phyloP scores from a whole-genome alignment of 35 echinoderm and acorn worm species.

The Apostichopus parvimensis region DNA sequence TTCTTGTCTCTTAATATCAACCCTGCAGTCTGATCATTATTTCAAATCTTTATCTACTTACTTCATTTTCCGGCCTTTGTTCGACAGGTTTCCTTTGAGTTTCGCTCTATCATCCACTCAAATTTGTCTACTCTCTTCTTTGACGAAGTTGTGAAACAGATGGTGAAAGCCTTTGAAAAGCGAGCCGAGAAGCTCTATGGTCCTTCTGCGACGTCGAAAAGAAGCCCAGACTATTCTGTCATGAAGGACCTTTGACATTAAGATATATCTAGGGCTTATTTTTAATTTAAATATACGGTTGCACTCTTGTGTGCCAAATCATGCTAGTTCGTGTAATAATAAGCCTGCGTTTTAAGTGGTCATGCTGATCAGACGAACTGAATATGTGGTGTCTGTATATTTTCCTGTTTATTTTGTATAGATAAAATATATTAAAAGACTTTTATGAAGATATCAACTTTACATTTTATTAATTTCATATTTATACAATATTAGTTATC shows the following conservation, averaged over 20 bases:
- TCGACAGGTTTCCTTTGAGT: slow-evolving; percentile 92
- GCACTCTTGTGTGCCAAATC: not conserved
- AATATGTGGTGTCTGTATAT: no score
- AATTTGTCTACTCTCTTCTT: slow-evolving; percentile 88
- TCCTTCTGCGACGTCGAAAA: slow-evolving; percentile 45
- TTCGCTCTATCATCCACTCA: slow-evolving; percentile 90
- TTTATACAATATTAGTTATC: no score
- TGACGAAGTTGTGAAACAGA: slow-evolving; percentile 99
- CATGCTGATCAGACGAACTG: no score
- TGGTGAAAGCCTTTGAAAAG: slow-evolving; percentile 95
- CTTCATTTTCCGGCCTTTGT: no score
- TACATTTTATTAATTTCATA: no score
- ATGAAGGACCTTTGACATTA: slow-evolving; percentile 44
- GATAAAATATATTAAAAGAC: no score
- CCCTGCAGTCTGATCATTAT: no score
- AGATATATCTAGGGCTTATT: not conserved
- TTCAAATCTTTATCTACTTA: no score
- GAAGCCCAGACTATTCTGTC: not conserved
- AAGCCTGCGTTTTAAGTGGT: no score
- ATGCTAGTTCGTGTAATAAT: not conserved
- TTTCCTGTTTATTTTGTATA: no score
- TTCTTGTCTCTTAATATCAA: no score
- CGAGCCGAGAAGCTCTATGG: slow-evolving; percentile 81
- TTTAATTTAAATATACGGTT: not conserved
- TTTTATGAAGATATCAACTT: no score